These are phyloP conservation scores for Enteromius anoplus DNA, from an alignment of 2,797 vertebrate genomes.

Conservation along the genomic window DNA sequence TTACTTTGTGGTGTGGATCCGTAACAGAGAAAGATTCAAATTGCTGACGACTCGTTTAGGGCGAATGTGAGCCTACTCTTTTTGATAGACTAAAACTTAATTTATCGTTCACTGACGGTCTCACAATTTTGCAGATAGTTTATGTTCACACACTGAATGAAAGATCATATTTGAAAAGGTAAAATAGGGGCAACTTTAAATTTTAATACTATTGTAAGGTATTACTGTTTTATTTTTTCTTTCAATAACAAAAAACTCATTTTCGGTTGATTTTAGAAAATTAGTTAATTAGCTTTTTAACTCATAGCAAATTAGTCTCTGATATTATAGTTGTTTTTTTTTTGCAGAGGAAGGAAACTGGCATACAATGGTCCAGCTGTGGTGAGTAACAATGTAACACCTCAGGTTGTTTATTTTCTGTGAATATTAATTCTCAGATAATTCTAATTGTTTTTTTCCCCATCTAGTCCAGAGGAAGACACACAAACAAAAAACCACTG, in stretches of 20 bases:
- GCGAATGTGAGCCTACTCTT: too few species aligned
- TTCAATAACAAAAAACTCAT: not conserved
- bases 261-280: not conserved
- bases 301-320: not conserved
- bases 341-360: constrained; percentile 73
- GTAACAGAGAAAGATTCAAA: too few species aligned
- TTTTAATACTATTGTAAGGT: not conserved
- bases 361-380: constrained; percentile 71
- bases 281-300: not conserved
- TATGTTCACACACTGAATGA: too few species aligned
- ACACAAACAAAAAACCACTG: constrained; percentile 74
- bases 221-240: not conserved
- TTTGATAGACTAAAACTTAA: too few species aligned
- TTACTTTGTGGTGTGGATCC: too few species aligned
- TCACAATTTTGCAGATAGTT: too few species aligned
- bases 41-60: too few species aligned
- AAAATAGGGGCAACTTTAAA: not conserved
- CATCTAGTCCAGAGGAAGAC: constrained; percentile 72
- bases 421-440: not conserved
- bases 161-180: too few species aligned
- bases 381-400: constrained; percentile 65
- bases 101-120: too few species aligned
- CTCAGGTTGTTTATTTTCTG: not conserved
- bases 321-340: not conserved
- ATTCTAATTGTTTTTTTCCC: not conserved